Base-by-base conservation (phyloP, 2,797 vertebrate genomes). In the Aselliscus stoliczkanus region DNA sequence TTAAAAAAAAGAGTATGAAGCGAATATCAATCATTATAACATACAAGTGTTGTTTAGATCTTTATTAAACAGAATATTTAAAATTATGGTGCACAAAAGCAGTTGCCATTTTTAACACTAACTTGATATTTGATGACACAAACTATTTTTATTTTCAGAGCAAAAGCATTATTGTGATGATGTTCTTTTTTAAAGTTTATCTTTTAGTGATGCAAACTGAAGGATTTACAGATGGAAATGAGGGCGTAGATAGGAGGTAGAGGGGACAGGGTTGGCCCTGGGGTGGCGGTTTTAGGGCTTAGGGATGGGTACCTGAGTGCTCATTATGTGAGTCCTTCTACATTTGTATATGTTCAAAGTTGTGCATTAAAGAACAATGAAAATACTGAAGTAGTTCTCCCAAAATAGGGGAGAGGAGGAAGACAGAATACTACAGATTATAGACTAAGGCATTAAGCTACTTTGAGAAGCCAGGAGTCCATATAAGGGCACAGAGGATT, bases 131-230 rank as follows among this genome's bases (percentile, higher is more conserved):
- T 79, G 39, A 54, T 58, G 34, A 39, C 17, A 89, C 5, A 47
- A 92, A 80, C 14, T 65, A 34, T 62, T 93, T 91, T 67, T 83
- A 87, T 93, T 91, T 67, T 83, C 83, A 34, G 21, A 82, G 39
- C 7, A 67, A 87, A 92, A 90, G 69, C 77, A 65, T 12, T 65
- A 89, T 60, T 56, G 2, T n/a, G 9, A n/a, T 77, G 58, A 47
- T 27, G 7, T 75, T 54, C 4, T 18, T 62, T 17, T 64, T 52
- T 14, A 2, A 83, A 88, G 13, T 72, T 12, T 60, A 47, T 62
- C 3, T 91, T 89, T 75, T 37, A 82, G 7, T 12, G 73, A 34
- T 67, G 21, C 15, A 85, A 81, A 90, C 23, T 64, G 15, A 88
- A 92, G 37, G 85, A 4, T 87, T 80, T 76, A 76, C 15, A 94